A percentile compares a stretch with the other conserved stretches of the same genome.
Evolutionary conservation across 2,113 vertebrate genomes (phyloP).

Genomic region (Rhea americana): DNA sequence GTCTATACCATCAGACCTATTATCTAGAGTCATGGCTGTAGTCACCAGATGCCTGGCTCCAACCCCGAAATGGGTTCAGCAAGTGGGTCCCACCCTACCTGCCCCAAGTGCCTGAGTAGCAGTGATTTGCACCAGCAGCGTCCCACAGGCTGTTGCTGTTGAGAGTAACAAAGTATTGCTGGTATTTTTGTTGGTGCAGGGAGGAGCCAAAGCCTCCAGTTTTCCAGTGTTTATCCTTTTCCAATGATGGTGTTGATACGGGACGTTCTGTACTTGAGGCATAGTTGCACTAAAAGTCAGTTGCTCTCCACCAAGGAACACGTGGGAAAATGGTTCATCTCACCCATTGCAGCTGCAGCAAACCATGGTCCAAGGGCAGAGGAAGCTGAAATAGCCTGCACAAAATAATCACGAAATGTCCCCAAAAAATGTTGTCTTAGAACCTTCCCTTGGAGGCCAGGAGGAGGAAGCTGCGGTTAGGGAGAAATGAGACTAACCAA

Average conservation of each 20-base stretch:
- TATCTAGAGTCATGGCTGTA: background rate
- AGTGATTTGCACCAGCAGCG: accelerated
- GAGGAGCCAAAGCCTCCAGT: background rate
- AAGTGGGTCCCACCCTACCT: background rate
- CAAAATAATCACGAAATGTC: too few species aligned
- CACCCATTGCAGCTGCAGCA: background rate
- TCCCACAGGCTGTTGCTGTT: background rate
- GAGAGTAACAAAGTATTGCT: background rate
- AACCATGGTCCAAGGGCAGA: background rate
- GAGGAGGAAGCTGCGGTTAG: background rate
- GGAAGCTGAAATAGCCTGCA: background rate
- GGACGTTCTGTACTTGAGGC: background rate
- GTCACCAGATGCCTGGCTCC: background rate
- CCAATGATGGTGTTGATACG: background rate
- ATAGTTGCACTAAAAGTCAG: background rate
- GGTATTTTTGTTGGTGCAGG: background rate
- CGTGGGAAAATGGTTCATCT: background rate
- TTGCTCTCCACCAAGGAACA: background rate
- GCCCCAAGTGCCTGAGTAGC: background rate
- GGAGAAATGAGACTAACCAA: background rate
- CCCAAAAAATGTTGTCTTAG: background rate
- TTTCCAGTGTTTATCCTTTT: background rate
- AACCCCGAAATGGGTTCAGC: background rate
- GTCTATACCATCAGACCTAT: background rate
- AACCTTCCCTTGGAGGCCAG: background rate